phyloP scores from a whole-genome alignment of 2,113 vertebrate species.

The Hippocampus zosterae region DNA sequence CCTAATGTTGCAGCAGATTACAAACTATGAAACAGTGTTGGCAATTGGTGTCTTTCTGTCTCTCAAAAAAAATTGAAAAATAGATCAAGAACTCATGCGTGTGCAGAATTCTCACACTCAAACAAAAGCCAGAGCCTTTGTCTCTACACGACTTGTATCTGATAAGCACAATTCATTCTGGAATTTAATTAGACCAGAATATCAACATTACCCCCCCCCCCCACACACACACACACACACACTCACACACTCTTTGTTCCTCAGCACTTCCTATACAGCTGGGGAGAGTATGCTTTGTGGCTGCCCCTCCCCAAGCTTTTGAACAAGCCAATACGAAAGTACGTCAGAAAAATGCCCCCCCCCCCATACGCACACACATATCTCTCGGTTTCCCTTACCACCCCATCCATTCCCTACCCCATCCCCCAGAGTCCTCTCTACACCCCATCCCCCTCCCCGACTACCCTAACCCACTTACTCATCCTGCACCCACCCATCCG shows the following conservation, averaged over 20 bases:
- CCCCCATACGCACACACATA: constrained; percentile 25
- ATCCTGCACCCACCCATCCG: constrained; percentile 56
- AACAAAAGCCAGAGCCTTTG: constrained; percentile 37
- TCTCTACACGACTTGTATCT: constrained; percentile 38
- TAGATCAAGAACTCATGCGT: constrained; percentile 48
- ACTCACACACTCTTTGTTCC: constrained; percentile 60
- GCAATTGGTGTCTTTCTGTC: constrained; percentile 38
- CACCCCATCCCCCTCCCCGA: constrained; percentile 64
- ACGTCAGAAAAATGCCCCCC: constrained; percentile 60
- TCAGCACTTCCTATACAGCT: constrained; percentile 70
- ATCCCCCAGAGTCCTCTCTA: constrained; percentile 65
- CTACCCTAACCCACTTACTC: constrained; percentile 68
- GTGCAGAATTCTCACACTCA: constrained; percentile 40
- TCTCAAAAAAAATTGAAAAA: constrained; percentile 49
- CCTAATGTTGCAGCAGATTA: background rate
- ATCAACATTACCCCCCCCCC: constrained; percentile 68
- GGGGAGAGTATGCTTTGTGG: constrained; percentile 65
- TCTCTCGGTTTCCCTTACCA: constrained; percentile 59
- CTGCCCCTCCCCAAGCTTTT: constrained; percentile 74
- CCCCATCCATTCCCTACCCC: constrained; percentile 63
- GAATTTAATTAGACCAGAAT: constrained; percentile 73
- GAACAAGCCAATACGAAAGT: constrained; percentile 73
- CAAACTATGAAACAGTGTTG: constrained; percentile 22
- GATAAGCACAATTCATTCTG: constrained; percentile 62
- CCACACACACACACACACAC: background rate